Evolutionary conservation across 2,888 invertebrate species (phyloP), one percentile per base, ranked within the genome.

Genomic region (Acleris sparsana): DNA sequence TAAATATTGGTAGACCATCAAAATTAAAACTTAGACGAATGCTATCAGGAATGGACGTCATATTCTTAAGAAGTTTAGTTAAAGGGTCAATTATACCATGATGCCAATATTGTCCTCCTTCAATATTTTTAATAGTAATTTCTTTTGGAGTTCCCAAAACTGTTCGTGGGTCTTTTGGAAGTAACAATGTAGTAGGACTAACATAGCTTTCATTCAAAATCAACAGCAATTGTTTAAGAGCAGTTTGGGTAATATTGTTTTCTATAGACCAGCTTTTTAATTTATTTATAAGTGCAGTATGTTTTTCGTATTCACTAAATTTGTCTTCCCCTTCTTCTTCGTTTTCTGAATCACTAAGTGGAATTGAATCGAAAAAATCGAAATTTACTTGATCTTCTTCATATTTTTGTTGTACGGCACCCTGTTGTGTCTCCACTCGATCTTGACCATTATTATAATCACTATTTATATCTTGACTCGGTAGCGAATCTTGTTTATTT

Each of bases 91-190:
- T 65, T 9, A 72, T 25, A 3, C 73, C 73, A 25, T 72, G 61
- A 61, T 73, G 67, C 71, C 73, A 73, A 57, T 72, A 73, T 67
- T 71, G 52, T 29, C 73, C 73, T 4, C 53, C 62, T 61, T 70
- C 59, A 48, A 72, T 70, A 43, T 52, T 52, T 52, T 52, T 52
- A 22, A 52, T 52, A 11, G 6, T 13, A 22, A 52, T 22, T 16
- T 52, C n/a, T 22, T n/a, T 52, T n/a, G 20, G 20, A 22, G 52
- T 52, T 22, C 17, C 7, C n/a, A 53, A 53, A n/a, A 53, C n/a
- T n/a, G 53, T 53, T 29, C 53, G 16, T 5, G 53, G 53, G n/a
- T 53, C 53, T n/a, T 9, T 17, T 29, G 53, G 53, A 5, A 53
- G 18, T 29, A 17, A 18, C 18, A 48, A 48, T 48, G 48, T 48